Evolutionary conservation across 2,888 invertebrate genomes (phyloP).

Genomic region (Papilio gigon): DNA sequence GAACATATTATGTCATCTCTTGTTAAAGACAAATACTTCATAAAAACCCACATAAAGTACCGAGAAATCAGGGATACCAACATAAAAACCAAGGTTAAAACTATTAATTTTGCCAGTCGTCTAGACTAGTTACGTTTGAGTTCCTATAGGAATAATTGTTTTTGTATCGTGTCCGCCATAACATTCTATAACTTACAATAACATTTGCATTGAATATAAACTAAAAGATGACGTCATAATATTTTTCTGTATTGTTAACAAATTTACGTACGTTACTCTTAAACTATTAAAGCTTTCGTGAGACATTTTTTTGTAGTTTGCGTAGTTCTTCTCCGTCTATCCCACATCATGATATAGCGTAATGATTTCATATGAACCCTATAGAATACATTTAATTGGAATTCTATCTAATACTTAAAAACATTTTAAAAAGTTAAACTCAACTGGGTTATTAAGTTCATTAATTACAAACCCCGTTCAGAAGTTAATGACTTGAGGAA

Average conservation of each 20-base stretch:
- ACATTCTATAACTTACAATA: not conserved
- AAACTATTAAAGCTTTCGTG: too few species aligned
- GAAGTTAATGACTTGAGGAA: conserved; percentile 4
- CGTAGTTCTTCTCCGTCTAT: not conserved
- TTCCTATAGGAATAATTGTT: not conserved
- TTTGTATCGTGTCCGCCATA: not conserved
- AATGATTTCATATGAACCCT: not conserved
- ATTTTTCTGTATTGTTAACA: not conserved
- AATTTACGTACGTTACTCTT: too few species aligned
- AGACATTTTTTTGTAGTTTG: not conserved
- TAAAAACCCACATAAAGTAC: not conserved
- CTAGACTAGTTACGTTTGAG: not conserved
- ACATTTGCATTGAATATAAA: not conserved
- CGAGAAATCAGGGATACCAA: too few species aligned
- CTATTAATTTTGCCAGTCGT: not conserved
- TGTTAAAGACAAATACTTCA: too few species aligned
- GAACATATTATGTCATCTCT: too few species aligned
- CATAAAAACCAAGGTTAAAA: not conserved
- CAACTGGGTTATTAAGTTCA: not conserved
- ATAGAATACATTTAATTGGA: not conserved
- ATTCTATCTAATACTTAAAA: not conserved
- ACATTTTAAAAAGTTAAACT: not conserved
- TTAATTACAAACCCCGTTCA: conserved; percentile 14
- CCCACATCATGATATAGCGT: not conserved
- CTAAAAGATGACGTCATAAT: not conserved